Evolutionary conservation across 2,113 vertebrate species (phyloP), one percentile per base, ranked within the genome.

Genomic region (Hyaena hyaena): DNA sequence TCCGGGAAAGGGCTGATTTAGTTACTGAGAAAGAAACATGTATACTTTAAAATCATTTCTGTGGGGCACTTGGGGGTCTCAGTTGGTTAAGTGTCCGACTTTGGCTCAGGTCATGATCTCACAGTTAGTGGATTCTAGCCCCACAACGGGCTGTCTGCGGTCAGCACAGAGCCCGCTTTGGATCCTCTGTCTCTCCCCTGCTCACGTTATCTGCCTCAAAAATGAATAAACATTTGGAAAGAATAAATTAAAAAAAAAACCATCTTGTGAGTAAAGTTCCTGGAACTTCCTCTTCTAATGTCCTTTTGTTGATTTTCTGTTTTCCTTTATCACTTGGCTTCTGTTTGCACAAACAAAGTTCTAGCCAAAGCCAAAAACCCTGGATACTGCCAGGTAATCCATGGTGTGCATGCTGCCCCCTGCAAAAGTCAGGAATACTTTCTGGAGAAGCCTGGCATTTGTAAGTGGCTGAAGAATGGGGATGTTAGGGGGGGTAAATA

Each of bases 281-380:
- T 58, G 63, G n/a, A 93, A 65, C n/a, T 58, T 95, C 71, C 55
- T 97, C 71, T 96, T 93, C 69, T 50, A 61, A 61, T 23, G 65
- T 69, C 53, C 66, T 76, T 92, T 28, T 68, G 28, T 39, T 92
- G 80, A 76, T 50, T 91, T 73, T 91, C 63, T 93, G 35, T 73
- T 71, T 26, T 76, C 65, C 65, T 93, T 63, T 48, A 94, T 95
- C 87, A 95, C 11, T 10, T 19, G 79, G 35, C 63, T 97, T 26
- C 80, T 68, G 21, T 93, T 71, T 71, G 31, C 58, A 84, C 23
- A 89, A 63, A 92, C 33, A 74, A 83, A 39, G 12, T 39, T 88
- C 53, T 45, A 58, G 45, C 24, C 80, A 92, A 93, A 69, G 48
- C 53, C 65, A 61, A 65, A 93, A 95, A 10, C 65, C 48, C 48